Conservation (phyloP, 2,888 invertebrate species). For the Anagyrus pseudococci region DNA sequence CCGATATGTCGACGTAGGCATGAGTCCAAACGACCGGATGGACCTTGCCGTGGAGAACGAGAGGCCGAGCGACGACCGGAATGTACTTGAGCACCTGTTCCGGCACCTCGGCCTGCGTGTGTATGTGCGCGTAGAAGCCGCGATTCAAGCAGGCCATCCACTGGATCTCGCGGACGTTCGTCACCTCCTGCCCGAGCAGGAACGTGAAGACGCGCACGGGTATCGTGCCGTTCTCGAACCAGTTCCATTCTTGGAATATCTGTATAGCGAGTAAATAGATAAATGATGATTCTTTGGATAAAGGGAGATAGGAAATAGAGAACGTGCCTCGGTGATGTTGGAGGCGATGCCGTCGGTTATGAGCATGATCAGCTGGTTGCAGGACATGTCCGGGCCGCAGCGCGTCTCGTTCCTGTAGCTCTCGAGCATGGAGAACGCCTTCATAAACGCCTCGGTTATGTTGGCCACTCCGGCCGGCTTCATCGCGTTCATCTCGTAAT, state of each 20-base stretch:
- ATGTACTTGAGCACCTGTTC: conserved; percentile 97
- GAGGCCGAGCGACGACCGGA: conserved; percentile 87
- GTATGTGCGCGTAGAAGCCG: conserved; percentile 94
- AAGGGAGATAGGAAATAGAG: no score
- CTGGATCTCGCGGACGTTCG: conserved; percentile 85
- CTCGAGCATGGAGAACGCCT: conserved; percentile 83
- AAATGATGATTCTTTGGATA: background rate
- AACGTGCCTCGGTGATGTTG: conserved; percentile 74
- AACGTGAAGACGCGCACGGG: conserved; percentile 95
- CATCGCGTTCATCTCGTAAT: conserved; percentile 71
- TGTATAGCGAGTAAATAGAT: no score
- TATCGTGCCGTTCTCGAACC: conserved; percentile 73
- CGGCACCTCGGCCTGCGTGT: conserved; percentile 93
- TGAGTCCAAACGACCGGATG: conserved; percentile 96
- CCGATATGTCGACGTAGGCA: conserved; percentile 86
- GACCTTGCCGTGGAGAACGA: conserved; percentile 75
- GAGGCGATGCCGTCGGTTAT: conserved; percentile 94
- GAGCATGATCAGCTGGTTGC: conserved; percentile 96
- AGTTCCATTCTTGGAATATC: conserved; percentile 83
- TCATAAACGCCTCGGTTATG: conserved; percentile 79
- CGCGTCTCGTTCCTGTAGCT: conserved; percentile 66
- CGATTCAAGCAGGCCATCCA: conserved; percentile 96
- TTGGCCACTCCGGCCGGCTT: conserved; percentile 83
- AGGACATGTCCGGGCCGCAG: conserved; percentile 70
- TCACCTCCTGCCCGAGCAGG: conserved; percentile 91